These are phyloP conservation scores for Tineola bisselliella DNA, from an alignment of 2,888 invertebrate genomes.

Conservation along the genomic window DNA sequence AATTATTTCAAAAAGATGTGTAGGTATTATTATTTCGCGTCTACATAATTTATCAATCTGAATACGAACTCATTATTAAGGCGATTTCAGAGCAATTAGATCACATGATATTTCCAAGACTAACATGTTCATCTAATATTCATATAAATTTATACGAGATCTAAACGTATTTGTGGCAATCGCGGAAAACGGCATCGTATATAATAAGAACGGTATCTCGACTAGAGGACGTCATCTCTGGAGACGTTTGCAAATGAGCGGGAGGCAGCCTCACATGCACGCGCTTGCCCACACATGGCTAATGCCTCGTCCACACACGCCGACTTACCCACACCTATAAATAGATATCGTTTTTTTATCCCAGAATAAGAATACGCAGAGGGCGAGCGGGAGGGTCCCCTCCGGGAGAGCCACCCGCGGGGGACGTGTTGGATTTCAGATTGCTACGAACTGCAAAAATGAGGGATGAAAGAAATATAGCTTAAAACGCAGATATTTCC, in stretches of 20 bases:
- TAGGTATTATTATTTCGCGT: no score
- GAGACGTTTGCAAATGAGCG: constrained; percentile 69
- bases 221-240: constrained; percentile 55
- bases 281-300: constrained; percentile 35
- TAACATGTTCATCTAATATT: neutral
- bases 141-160: neutral
- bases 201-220: constrained; percentile 54
- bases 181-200: constrained; percentile 57
- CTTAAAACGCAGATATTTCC: constrained; percentile 70
- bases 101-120: no score
- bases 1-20: no score
- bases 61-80: no score
- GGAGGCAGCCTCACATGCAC: constrained; percentile 41
- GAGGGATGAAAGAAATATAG: constrained; percentile 71
- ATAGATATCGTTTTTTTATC: constrained; percentile 69
- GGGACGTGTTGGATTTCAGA: constrained; percentile 70
- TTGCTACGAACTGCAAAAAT: constrained; percentile 71
- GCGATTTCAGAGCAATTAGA: no score
- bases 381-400: constrained; percentile 38
- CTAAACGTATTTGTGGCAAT: constrained; percentile 45
- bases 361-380: constrained; percentile 61
- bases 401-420: constrained; percentile 51
- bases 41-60: no score
- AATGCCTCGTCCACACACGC: constrained; percentile 52
- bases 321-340: constrained; percentile 63